These are phyloP conservation scores for Plectrocnemia conspersa DNA, from an alignment of 1,140 invertebrate genomes.

Conservation along the genomic window DNA sequence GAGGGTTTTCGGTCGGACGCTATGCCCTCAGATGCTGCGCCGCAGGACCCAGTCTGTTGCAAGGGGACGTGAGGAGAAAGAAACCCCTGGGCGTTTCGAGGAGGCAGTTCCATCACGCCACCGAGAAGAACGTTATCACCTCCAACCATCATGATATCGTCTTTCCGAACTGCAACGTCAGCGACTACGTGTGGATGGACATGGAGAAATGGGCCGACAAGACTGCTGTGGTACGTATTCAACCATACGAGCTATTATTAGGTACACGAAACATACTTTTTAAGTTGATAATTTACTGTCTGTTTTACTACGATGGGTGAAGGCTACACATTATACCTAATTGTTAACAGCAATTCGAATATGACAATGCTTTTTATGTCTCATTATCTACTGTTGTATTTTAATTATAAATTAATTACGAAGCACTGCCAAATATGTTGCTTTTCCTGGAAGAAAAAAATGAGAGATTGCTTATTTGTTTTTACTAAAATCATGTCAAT, in stretches of 20 bases:
- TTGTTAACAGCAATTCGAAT: no score
- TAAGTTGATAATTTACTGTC: no score
- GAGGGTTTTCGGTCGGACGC: conserved; percentile 12
- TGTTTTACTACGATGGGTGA: no score
- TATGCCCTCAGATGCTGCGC: conserved; percentile 13
- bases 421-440: no score
- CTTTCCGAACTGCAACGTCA: conserved; percentile 53
- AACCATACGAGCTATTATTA: conserved; percentile 1
- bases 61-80: conserved; percentile 12
- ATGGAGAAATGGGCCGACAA: conserved; percentile 57
- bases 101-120: conserved; percentile 27
- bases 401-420: no score
- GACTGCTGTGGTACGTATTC: conserved; percentile 55
- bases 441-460: no score
- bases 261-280: conserved; percentile 39
- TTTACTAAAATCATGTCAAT: no score
- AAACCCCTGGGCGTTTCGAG: conserved; percentile 5
- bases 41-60: not conserved
- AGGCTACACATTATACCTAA: no score
- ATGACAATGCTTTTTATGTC: not conserved
- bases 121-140: conserved; percentile 37
- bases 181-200: conserved; percentile 62
- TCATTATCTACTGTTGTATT: not conserved
- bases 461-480: no score
- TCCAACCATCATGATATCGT: conserved; percentile 50